phyloP scores from a whole-genome alignment of 2,113 vertebrate genomes.

The Cisticola juncidis region DNA sequence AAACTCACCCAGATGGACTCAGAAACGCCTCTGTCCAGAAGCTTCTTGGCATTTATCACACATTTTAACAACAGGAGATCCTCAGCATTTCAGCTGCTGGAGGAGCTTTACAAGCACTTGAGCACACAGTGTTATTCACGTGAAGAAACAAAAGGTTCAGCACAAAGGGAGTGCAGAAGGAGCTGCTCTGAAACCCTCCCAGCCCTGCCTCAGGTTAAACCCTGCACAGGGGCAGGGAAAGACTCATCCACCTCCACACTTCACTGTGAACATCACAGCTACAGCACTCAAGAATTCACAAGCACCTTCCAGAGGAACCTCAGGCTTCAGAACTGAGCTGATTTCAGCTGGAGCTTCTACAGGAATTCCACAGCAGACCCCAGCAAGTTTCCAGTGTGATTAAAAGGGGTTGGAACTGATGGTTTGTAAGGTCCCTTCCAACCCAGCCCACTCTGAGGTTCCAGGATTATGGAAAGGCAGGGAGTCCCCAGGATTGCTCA shows the following conservation, averaged over 20 bases:
- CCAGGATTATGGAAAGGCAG: neutral
- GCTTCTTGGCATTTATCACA: neutral
- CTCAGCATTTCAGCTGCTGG: neutral
- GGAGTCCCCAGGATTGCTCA: neutral
- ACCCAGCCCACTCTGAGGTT: neutral
- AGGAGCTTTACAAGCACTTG: slow-evolving; percentile 6
- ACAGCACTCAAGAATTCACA: neutral
- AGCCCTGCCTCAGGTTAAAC: neutral
- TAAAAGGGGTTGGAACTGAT: neutral
- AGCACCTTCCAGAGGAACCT: neutral
- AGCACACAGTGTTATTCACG: neutral
- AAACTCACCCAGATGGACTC: neutral
- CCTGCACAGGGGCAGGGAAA: neutral
- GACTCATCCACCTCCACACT: neutral
- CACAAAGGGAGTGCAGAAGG: neutral
- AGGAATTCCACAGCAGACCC: neutral
- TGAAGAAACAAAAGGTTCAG: neutral
- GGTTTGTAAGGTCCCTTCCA: neutral
- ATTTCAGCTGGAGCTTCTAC: neutral
- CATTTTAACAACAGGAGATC: neutral
- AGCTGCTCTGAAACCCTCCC: neutral
- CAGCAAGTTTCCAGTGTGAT: neutral
- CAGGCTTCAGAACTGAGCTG: neutral
- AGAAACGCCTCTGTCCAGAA: neutral
- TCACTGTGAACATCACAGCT: neutral